Conservation (phyloP, 2,888 invertebrate species). For the Hoplodrina blanda region DNA sequence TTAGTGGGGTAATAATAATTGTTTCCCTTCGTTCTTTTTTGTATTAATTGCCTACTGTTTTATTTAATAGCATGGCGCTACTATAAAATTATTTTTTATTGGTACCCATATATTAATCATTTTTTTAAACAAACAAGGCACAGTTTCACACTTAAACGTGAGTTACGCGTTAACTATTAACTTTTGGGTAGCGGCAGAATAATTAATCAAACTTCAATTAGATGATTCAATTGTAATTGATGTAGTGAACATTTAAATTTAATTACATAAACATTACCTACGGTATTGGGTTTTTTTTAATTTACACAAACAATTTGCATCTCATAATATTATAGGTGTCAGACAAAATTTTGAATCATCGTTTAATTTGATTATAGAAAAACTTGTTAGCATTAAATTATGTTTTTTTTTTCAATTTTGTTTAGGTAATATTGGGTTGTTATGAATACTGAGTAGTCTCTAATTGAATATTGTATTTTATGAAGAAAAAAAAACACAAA, state of each 20-base stretch:
- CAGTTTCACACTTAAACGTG: slow-evolving; percentile 44
- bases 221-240: slow-evolving; percentile 42
- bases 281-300: slow-evolving; percentile 4
- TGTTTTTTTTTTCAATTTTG: slow-evolving; percentile 18
- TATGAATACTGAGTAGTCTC: slow-evolving; percentile 62
- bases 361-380: slow-evolving; percentile 31
- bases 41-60: slow-evolving; percentile 16
- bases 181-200: slow-evolving; percentile 27
- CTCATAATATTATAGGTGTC: slow-evolving; percentile 20
- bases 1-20: neutral
- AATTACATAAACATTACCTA: slow-evolving; percentile 26
- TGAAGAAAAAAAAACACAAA: slow-evolving; percentile 63
- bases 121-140: slow-evolving; percentile 29
- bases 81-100: neutral
- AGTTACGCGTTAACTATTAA: slow-evolving; percentile 40
- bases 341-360: slow-evolving; percentile 12
- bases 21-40: slow-evolving; percentile 3
- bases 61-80: slow-evolving; percentile 3
- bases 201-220: slow-evolving; percentile 39
- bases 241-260: slow-evolving; percentile 13
- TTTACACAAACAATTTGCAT: slow-evolving; percentile 35
- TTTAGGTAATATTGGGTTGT: slow-evolving; percentile 5
- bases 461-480: slow-evolving; percentile 69
- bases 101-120: no score
- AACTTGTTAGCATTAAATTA: slow-evolving; percentile 33